Percentiles rank a stretch among this genome's conserved stretches.
These are phyloP conservation scores for Physeter macrocephalus DNA, from an alignment of 2,113 vertebrate genomes.

Conservation along the genomic window DNA sequence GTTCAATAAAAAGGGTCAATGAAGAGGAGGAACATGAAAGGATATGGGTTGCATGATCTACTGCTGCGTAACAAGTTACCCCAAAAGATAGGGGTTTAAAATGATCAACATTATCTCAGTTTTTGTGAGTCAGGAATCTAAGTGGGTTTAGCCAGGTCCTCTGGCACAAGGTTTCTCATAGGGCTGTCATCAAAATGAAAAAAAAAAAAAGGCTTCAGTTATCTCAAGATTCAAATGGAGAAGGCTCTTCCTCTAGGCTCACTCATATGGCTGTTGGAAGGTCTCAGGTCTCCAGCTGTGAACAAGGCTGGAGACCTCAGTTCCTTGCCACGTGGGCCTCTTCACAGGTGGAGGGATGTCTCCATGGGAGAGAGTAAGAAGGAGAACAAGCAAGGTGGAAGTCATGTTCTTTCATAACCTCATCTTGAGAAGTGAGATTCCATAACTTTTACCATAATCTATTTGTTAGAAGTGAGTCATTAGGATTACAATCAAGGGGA, in stretches of 20 bases:
- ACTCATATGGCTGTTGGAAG: not conserved
- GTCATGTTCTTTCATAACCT: not conserved
- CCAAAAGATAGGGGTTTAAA: not conserved
- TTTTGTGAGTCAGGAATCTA: not conserved
- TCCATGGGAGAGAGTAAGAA: not conserved
- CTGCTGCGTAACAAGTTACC: not conserved
- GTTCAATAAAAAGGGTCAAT: not conserved
- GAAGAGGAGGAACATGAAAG: not conserved
- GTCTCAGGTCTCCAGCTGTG: not conserved
- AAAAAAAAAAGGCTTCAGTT: not conserved
- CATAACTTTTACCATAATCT: not conserved
- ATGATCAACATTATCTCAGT: not conserved
- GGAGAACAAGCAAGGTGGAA: not conserved
- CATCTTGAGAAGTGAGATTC: not conserved
- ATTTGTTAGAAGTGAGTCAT: not conserved
- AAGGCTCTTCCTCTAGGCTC: not conserved
- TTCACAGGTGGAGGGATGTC: not conserved
- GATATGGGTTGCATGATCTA: not conserved
- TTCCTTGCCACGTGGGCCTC: accelerated
- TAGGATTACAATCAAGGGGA: not conserved
- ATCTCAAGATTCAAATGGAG: not conserved
- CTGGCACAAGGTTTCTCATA: not conserved
- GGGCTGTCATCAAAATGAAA: not conserved
- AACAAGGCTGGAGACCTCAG: accelerated
- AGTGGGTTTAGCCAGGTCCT: accelerated